Evolutionary conservation across 2,797 vertebrate genomes (phyloP).

Genomic region (Pangasius djambal): DNA sequence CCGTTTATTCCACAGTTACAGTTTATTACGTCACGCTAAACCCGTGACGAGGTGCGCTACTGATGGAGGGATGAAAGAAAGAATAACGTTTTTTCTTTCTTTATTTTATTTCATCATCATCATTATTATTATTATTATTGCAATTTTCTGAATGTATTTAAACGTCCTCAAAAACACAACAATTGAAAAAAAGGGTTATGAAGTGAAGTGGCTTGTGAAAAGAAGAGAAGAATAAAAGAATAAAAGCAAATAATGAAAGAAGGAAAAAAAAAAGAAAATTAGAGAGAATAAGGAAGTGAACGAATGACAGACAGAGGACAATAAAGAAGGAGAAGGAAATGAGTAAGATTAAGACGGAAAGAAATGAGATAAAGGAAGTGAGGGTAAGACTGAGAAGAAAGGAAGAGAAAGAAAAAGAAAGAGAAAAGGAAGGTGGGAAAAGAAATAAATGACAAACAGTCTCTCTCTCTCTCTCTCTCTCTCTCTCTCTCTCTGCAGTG

Average conservation of each 20-base stretch:
- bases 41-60: too few relatives aligned
- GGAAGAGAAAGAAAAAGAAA: background rate
- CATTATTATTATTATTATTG: background rate
- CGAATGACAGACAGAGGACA: background rate
- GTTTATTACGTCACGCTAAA: background rate
- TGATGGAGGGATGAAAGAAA: background rate
- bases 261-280: too few relatives aligned
- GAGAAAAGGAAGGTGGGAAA: too few relatives aligned
- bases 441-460: background rate
- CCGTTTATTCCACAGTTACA: background rate
- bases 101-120: background rate
- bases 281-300: background rate
- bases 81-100: background rate
- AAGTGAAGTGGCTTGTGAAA: background rate
- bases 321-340: background rate
- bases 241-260: background rate
- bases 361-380: background rate
- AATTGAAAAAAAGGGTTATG: background rate
- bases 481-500: conserved; percentile 72
- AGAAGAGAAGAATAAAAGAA: background rate
- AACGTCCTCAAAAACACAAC: background rate
- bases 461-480: conserved; percentile 24
- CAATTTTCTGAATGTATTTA: background rate
- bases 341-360: background rate
- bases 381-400: background rate